phyloP scores from a whole-genome alignment of 2,888 invertebrate genomes.

The Ferrisia virgata region DNA sequence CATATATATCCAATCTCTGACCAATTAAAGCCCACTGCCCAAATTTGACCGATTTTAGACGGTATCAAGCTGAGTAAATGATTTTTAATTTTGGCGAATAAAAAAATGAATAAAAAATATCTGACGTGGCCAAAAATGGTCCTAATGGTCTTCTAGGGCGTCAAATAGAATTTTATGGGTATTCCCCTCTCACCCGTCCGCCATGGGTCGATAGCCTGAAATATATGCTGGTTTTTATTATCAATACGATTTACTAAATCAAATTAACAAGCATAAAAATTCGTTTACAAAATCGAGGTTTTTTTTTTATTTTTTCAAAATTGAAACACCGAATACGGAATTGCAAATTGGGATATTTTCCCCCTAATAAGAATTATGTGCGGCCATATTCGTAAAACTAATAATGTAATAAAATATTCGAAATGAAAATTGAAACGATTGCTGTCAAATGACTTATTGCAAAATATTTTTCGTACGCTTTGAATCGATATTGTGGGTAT shows the following conservation, averaged over 20 bases:
- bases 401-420: not conserved
- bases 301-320: not conserved
- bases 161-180: no score
- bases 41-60: no score
- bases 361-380: not conserved
- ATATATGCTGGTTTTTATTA: not conserved
- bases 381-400: not conserved
- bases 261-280: not conserved
- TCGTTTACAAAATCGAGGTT: not conserved
- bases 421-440: not conserved
- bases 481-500: not conserved
- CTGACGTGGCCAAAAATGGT: no score
- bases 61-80: no score
- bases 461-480: not conserved
- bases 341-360: not conserved
- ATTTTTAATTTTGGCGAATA: no score
- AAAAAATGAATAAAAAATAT: no score
- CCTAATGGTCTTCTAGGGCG: no score
- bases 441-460: not conserved
- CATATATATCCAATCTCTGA: no score
- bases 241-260: not conserved
- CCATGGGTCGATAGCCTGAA: no score
- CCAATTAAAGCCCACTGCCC: no score
- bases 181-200: no score
- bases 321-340: not conserved